Evolutionary conservation across 2,797 vertebrate species (phyloP).

Genomic region (Myotis daubentonii): DNA sequence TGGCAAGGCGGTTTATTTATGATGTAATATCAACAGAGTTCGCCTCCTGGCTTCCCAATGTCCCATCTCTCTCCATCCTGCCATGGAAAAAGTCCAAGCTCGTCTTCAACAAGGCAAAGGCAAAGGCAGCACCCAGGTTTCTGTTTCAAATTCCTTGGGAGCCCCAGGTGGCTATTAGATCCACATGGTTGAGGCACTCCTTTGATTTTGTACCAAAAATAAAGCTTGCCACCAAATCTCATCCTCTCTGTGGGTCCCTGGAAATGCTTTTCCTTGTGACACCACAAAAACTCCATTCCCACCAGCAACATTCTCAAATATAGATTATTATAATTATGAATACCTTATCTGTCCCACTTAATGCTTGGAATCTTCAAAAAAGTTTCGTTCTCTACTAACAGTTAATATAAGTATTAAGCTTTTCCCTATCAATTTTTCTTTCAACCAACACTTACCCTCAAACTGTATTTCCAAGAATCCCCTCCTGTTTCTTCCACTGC

Average conservation of each 20-base stretch:
- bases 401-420: neutral
- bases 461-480: constrained; percentile 99
- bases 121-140: neutral
- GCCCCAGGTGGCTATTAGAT: neutral
- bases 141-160: neutral
- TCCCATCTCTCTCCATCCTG: neutral
- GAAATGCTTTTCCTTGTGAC: neutral
- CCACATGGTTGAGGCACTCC: neutral
- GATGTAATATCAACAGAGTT: neutral
- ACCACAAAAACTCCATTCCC: neutral
- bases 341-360: neutral
- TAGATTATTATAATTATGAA: neutral
- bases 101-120: neutral
- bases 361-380: neutral
- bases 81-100: neutral
- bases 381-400: neutral
- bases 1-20: neutral
- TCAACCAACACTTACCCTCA: constrained; percentile 90
- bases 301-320: neutral
- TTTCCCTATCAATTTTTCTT: neutral
- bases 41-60: neutral
- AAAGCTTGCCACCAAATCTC: neutral
- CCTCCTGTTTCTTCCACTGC: constrained; percentile 98
- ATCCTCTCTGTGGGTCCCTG: neutral
- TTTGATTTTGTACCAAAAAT: neutral